Conservation (phyloP, 2,113 vertebrate species). For the Proterorhinus semilunaris region DNA sequence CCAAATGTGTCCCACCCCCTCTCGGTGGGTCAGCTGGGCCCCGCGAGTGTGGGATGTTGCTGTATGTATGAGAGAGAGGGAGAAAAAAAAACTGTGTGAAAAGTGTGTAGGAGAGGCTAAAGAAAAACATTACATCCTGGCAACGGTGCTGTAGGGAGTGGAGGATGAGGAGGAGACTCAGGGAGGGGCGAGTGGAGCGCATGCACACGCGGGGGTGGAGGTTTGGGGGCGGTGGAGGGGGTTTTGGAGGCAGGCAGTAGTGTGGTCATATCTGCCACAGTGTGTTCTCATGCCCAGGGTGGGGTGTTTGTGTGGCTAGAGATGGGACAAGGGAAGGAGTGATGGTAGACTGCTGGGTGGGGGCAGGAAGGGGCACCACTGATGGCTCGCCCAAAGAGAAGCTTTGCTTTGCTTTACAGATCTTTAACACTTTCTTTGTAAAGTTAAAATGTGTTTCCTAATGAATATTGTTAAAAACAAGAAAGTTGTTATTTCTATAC, state of each 20-base stretch:
- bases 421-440: conserved; percentile 10
- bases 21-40: conserved; percentile 69
- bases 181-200: conserved; percentile 34
- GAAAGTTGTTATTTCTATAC: not conserved
- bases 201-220: conserved; percentile 19
- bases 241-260: conserved; percentile 51
- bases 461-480: not conserved
- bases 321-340: conserved; percentile 42
- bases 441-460: conserved; percentile 3
- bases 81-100: conserved; percentile 66
- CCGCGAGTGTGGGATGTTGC: conserved; percentile 67
- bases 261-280: conserved; percentile 75
- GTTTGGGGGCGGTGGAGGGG: conserved; percentile 50
- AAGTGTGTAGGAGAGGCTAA: conserved; percentile 84
- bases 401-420: conserved; percentile 11
- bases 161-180: conserved; percentile 58
- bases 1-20: conserved; percentile 68
- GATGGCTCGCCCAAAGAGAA: conserved; percentile 35
- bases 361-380: conserved; percentile 30
- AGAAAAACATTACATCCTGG: conserved; percentile 76
- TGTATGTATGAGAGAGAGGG: conserved; percentile 69
- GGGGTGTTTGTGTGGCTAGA: conserved; percentile 61
- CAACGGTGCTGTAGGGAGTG: conserved; percentile 68
- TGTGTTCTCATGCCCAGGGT: conserved; percentile 79
- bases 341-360: conserved; percentile 31